Base-by-base conservation (phyloP, 2,888 invertebrate genomes). In the Steinernema scapterisci region DNA sequence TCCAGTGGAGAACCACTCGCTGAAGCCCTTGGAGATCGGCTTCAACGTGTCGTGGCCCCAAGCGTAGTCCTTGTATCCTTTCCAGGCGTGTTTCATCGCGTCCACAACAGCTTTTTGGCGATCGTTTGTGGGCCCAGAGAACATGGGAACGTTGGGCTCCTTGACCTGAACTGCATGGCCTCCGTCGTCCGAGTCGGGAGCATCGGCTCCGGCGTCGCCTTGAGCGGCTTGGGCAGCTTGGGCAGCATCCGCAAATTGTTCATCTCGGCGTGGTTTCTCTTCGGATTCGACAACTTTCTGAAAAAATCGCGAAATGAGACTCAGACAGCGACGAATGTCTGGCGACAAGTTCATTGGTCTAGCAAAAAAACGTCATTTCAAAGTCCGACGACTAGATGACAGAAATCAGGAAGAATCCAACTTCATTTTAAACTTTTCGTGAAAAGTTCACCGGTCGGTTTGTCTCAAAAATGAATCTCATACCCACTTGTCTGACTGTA, bases 41-140 rank as follows among this genome's bases (percentile, higher is more conserved):
- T 93, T 94, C 54, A 99, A 90, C 87, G 96, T 94, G 88, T 99
- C 99, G 85, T 95, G 93, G 0, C 80, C 97, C 97, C 97, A 99
- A 0, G 97, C 97, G 89, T 92, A 93, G 76, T 92, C 91, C 88
- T 93, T 94, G 88, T 99, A 99, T 0, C 94, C 96, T 73, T 91
- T 91, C 86, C 86, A 86, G 0, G 96, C 95, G 89, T 96, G 95
- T 85, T 92, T 92, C 87, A 97, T 95, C 3, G 95, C 95, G 31
- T 92, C 91, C 0, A 95, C 93, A 11, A 99, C 93, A 1, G 94
- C 94, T 80, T 90, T 89, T 88, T 97, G 97, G 16, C 93, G 91
- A 11, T 91, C 91, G 87, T 93, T 96, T 76, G 91, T 91, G 0
- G 94, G 93, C 19, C 94, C 94, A 90, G 88, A 27, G 45, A 76